Conservation (phyloP, 2,113 vertebrate genomes). For the Ariopsis seemanni region DNA sequence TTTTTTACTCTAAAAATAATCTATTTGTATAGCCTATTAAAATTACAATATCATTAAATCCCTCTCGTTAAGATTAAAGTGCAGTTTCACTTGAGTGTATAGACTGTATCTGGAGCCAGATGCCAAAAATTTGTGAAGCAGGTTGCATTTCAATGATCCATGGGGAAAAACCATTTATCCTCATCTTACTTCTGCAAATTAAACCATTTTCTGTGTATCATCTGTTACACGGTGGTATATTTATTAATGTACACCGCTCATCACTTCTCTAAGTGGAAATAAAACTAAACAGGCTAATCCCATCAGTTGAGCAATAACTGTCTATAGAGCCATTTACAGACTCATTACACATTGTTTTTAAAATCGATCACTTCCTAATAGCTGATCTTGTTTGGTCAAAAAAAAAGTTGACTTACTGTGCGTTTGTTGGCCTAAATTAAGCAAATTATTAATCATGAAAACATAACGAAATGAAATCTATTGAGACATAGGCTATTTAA, state of each 20-base stretch:
- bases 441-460: not conserved
- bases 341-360: not conserved
- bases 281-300: not conserved
- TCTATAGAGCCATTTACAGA: not conserved
- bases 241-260: not conserved
- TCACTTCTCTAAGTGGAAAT: not conserved
- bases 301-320: not conserved
- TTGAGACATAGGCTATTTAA: conserved; percentile 45
- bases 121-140: not conserved
- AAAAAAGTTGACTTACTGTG: no score
- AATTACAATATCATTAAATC: not conserved
- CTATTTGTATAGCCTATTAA: not conserved
- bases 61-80: not conserved
- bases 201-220: not conserved
- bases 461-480: conserved; percentile 46
- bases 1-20: not conserved
- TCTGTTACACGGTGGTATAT: not conserved
- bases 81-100: not conserved
- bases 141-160: not conserved
- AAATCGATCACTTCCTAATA: not conserved
- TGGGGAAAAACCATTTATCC: not conserved
- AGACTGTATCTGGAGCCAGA: not conserved
- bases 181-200: not conserved
- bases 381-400: not conserved
- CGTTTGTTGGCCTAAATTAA: not conserved